Evolutionary conservation across 2,888 invertebrate genomes (phyloP).

Genomic region (Aspidiotus destructor): DNA sequence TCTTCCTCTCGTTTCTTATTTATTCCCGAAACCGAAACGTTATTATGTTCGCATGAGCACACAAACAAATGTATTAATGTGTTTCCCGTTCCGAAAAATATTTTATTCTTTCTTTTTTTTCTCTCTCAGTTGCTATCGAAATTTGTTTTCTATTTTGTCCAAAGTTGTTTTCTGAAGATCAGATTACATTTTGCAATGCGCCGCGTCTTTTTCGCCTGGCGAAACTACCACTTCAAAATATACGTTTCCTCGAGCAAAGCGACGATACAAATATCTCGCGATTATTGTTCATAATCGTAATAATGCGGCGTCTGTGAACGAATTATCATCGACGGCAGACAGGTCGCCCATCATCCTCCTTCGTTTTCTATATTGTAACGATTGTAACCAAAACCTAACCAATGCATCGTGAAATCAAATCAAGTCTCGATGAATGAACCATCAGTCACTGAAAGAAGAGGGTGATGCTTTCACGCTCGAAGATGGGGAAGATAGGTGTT

Average conservation of each 20-base stretch:
- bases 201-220: slow-evolving; percentile 10
- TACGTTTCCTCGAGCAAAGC: slow-evolving; percentile 8
- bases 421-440: too few species aligned
- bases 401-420: too few species aligned
- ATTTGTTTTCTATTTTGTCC: too few species aligned
- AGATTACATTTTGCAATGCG: slow-evolving; percentile 22
- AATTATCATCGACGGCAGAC: too few species aligned
- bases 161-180: slow-evolving; percentile 9
- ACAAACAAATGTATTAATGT: slow-evolving; percentile 17
- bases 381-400: too few species aligned
- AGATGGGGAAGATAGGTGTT: too few species aligned
- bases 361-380: too few species aligned
- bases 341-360: too few species aligned
- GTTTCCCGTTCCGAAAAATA: slow-evolving; percentile 1
- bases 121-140: slow-evolving; percentile 3
- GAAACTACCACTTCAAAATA: background rate
- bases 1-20: too few species aligned
- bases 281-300: slow-evolving; percentile 4
- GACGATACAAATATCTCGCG: background rate
- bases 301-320: background rate
- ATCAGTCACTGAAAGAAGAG: too few species aligned
- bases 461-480: too few species aligned
- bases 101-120: slow-evolving; percentile 5
- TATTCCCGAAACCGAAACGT: slow-evolving; percentile 18
- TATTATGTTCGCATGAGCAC: slow-evolving; percentile 25